phyloP scores from a whole-genome alignment of 2,797 vertebrate genomes.

The Threskiornis aethiopicus region DNA sequence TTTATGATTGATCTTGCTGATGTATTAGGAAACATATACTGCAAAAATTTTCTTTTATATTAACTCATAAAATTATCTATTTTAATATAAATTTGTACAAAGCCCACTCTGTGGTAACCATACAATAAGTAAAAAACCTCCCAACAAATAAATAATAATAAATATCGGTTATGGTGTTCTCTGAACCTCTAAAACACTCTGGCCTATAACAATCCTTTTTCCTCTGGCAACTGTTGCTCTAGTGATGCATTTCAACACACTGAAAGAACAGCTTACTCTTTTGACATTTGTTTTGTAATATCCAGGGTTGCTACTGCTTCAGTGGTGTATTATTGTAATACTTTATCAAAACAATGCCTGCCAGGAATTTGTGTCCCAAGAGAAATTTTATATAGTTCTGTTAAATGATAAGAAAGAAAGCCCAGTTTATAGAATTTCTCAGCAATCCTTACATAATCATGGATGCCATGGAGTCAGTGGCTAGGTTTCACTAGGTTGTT shows the following conservation, averaged over 20 bases:
- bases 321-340: slow-evolving; percentile 37
- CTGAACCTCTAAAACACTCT: neutral
- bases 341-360: slow-evolving; percentile 65
- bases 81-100: neutral
- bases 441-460: neutral
- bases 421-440: neutral
- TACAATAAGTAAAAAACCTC: neutral
- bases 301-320: neutral
- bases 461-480: fast-evolving
- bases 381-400: slow-evolving; percentile 51
- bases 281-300: neutral
- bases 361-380: slow-evolving; percentile 55
- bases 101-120: neutral
- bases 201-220: slow-evolving; percentile 14
- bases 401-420: slow-evolving; percentile 52
- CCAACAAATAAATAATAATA: slow-evolving; percentile 50
- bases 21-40: neutral
- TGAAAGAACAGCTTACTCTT: slow-evolving; percentile 23
- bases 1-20: neutral
- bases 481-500: neutral
- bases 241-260: neutral
- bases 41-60: neutral
- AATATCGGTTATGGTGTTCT: neutral
- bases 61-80: neutral
- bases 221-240: slow-evolving; percentile 19